These are phyloP conservation scores for Danionella cerebrum DNA, from an alignment of 2,113 vertebrate genomes.

Conservation along the genomic window DNA sequence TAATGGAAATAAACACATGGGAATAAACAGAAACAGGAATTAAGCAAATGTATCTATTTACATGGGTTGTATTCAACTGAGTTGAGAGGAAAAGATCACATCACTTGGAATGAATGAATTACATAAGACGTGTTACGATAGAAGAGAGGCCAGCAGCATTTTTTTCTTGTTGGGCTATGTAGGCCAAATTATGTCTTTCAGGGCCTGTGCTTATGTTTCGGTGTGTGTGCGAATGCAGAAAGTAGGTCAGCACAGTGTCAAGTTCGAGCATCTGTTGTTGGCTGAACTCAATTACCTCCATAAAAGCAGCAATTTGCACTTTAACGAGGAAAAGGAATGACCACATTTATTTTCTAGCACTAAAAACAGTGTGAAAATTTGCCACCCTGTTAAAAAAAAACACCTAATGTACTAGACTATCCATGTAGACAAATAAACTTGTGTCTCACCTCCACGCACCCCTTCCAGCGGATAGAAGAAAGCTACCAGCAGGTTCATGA, in stretches of 20 bases:
- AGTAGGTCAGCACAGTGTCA: not conserved
- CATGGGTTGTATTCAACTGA: not conserved
- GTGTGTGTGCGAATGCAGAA: too few relatives aligned
- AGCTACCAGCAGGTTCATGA: conserved; percentile 95
- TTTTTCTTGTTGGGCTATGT: not conserved
- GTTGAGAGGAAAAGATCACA: not conserved
- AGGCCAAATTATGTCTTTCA: not conserved
- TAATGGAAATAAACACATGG: too few relatives aligned
- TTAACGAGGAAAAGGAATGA: not conserved
- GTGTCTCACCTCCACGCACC: conserved; percentile 77
- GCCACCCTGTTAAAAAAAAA: too few relatives aligned
- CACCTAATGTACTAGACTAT: too few relatives aligned
- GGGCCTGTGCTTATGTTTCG: too few relatives aligned
- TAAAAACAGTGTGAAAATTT: too few relatives aligned
- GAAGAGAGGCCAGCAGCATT: not conserved
- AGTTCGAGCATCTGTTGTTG: not conserved
- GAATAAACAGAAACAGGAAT: not conserved
- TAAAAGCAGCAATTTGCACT: not conserved
- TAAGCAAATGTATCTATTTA: too few relatives aligned
- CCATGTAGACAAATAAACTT: not conserved
- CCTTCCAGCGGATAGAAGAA: conserved; percentile 97
- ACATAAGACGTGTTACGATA: not conserved
- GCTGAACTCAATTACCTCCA: not conserved
- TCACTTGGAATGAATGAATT: not conserved
- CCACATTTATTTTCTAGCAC: not conserved